A percentile compares a stretch with the other conserved stretches of the same genome.
phyloP scores from a whole-genome alignment of 1,140 invertebrate species.

The Diorhabda carinulata region DNA sequence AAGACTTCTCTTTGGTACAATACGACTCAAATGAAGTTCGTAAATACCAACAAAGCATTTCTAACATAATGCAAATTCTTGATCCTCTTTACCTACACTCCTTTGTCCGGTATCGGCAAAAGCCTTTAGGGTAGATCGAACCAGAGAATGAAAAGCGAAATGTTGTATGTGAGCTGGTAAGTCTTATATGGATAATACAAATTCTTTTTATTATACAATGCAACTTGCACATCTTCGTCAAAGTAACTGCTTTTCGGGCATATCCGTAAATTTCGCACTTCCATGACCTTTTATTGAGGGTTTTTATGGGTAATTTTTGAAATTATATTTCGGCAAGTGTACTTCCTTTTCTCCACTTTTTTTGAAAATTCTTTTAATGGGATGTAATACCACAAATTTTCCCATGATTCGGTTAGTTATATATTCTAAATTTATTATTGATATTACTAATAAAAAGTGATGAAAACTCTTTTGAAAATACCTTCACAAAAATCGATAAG shows the following conservation, averaged over 20 bases:
- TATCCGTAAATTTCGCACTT: conserved; percentile 9
- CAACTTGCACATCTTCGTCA: conserved; percentile 6
- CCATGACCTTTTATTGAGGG: not conserved
- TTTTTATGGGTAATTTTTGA: conserved; percentile 4
- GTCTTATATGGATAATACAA: not conserved
- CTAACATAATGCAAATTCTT: not conserved
- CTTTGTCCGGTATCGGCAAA: not conserved
- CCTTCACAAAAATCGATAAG: too few species aligned
- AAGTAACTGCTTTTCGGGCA: conserved; percentile 4
- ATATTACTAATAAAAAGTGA: too few species aligned
- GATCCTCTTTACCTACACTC: conserved; percentile 4
- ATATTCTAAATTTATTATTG: too few species aligned
- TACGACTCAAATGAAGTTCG: not conserved
- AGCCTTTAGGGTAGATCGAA: conserved; percentile 6
- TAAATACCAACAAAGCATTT: not conserved
- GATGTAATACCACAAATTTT: too few species aligned
- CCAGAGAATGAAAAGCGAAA: not conserved
- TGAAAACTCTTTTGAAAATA: too few species aligned
- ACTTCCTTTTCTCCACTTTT: too few species aligned
- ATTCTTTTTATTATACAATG: conserved; percentile 4
- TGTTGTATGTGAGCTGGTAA: not conserved
- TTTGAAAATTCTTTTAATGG: too few species aligned
- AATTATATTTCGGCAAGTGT: too few species aligned
- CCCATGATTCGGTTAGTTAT: too few species aligned
- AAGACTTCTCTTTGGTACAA: not conserved